Base-by-base conservation (phyloP, 2,888 invertebrate species). In the Nematopogon swammerdamellus region DNA sequence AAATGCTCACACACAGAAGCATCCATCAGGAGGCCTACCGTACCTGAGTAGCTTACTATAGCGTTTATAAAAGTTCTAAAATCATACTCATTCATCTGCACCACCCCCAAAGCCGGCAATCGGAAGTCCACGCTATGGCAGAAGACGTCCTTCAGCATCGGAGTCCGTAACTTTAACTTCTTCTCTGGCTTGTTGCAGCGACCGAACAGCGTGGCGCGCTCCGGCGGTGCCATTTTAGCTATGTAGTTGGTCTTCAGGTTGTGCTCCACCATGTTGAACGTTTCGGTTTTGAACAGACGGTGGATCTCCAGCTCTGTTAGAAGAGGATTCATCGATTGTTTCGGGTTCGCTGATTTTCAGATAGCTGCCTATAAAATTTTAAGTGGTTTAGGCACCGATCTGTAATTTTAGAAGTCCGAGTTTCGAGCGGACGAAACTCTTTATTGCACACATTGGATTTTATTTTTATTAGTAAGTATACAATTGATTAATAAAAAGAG, bases 231-330 rank as follows among this genome's bases (percentile, higher is more conserved):
- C 65, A 80, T 74, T 45, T 71, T 66, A 43, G 60, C 59, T 47
- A 76, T 63, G 49, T 70, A 74, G 14, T 57, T 62, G 0, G 76
- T 74, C 50, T 67, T 64, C 45, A 75, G 51, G 1, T 59, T 70
- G 58, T 84, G 82, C 57, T 80, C 76, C 11, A 81, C 75, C 0
- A 73, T 69, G 59, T 85, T 87, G 59, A 84, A 87, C 54, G 76
- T 71, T 50, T 83, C 81, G 0, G 83, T 82, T 60, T 86, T 80
- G 56, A 86, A 79, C 47, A 86, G 55, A 50, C 86, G 72, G 59
- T 85, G 81, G 42, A 83, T 63, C 72, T 87, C 87, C 51, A 83
- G 58, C 64, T 86, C 87, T 86, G 59, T 49, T 52, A 53, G 52
- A 20, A 20, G 51, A 53, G n/a, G n/a, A n/a, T n/a, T n/a, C n/a